phyloP scores from a whole-genome alignment of 2,113 vertebrate genomes.

The Holacanthus passer region DNA sequence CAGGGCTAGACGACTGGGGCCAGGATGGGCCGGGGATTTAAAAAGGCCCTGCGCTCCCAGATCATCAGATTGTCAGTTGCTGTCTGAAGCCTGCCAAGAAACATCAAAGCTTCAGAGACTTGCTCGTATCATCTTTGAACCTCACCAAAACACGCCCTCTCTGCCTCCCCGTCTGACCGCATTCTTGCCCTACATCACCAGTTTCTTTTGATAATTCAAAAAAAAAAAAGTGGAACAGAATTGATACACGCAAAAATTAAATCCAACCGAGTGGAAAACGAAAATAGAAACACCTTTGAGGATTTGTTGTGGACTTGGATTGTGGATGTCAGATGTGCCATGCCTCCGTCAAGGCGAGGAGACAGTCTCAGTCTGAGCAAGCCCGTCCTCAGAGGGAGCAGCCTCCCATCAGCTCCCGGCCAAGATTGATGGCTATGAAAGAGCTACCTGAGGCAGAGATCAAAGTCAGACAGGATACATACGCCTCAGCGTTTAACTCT shows the following conservation, averaged over 20 bases:
- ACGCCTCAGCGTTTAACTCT: conserved; percentile 79
- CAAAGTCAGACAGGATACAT: conserved; percentile 81
- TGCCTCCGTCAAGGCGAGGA: conserved; percentile 41
- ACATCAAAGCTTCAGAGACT: conserved; percentile 80
- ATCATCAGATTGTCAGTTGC: conserved; percentile 80
- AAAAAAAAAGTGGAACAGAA: neutral
- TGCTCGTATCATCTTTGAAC: conserved; percentile 78
- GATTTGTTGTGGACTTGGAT: conserved; percentile 14
- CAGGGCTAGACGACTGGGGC: conserved; percentile 68
- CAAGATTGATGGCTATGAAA: conserved; percentile 78
- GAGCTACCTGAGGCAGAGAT: conserved; percentile 82
- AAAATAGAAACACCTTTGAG: conserved; percentile 28
- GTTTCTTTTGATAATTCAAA: conserved; percentile 24
- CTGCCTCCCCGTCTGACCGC: conserved; percentile 32
- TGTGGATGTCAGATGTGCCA: conserved; percentile 19
- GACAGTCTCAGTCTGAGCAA: conserved; percentile 69
- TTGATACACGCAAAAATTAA: conserved; percentile 14
- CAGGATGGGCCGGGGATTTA: conserved; percentile 51
- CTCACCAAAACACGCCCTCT: conserved; percentile 65
- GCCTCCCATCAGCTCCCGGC: conserved; percentile 65
- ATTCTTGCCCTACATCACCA: conserved; percentile 29
- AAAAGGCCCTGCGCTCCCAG: conserved; percentile 50
- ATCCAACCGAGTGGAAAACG: conserved; percentile 31
- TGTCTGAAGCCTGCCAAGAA: conserved; percentile 76
- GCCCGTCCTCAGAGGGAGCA: conserved; percentile 60